Conservation (phyloP, 2,113 vertebrate species). For the Tor tambroides region DNA sequence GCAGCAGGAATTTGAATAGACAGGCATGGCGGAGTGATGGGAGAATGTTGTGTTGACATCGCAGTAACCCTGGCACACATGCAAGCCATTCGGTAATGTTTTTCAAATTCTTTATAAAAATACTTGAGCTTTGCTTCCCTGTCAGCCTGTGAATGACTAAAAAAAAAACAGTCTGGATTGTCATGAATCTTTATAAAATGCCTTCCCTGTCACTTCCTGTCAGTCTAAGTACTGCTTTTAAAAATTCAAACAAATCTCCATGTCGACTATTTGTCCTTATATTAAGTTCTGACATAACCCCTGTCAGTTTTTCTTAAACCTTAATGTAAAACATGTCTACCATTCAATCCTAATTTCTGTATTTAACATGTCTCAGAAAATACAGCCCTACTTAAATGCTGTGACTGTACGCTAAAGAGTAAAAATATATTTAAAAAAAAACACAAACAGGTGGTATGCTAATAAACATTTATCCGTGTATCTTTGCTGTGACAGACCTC, state of each 20-base stretch:
- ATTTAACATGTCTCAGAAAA: not conserved
- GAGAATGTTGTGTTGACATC: not conserved
- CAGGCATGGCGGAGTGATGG: not conserved
- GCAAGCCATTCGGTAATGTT: not conserved
- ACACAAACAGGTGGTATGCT: not conserved
- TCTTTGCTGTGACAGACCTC: slow-evolving; percentile 5
- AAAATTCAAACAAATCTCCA: not conserved
- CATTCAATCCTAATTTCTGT: not conserved
- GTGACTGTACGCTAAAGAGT: not conserved
- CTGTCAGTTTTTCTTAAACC: slow-evolving; percentile 2
- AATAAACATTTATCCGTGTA: not conserved
- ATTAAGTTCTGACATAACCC: slow-evolving; percentile 8
- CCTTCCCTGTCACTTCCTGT: not conserved
- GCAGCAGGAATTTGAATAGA: slow-evolving; percentile 19
- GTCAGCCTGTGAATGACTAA: not conserved
- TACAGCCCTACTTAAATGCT: not conserved
- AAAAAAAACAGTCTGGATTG: not conserved
- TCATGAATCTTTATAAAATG: slow-evolving; percentile 26
- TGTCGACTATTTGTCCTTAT: not conserved
- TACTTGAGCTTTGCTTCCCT: not conserved
- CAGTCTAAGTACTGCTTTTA: slow-evolving; percentile 2
- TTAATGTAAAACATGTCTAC: slow-evolving; percentile 17
- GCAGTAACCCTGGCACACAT: not conserved
- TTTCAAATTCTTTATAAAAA: not conserved
- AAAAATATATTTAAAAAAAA: not conserved